These are phyloP conservation scores for Tipula confusa DNA, from an alignment of 2,888 invertebrate genomes.

Conservation along the genomic window DNA sequence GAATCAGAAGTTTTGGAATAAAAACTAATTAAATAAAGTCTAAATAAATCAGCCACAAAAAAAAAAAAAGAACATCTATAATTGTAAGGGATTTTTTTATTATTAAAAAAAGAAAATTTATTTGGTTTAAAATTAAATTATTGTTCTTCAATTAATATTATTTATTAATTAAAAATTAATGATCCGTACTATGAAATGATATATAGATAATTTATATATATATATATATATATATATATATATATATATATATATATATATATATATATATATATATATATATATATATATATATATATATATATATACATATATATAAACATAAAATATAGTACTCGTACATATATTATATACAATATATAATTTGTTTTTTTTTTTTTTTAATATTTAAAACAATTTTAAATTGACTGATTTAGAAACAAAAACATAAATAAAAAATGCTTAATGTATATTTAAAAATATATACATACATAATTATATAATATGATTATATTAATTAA, in stretches of 20 bases:
- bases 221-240: background rate
- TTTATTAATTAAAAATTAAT: background rate
- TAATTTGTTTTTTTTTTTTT: background rate
- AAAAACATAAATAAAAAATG: slow-evolving; percentile 7
- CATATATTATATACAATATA: background rate
- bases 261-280: background rate
- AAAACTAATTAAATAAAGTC: slow-evolving; percentile 31
- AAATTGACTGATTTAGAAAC: slow-evolving; percentile 27
- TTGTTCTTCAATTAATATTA: slow-evolving; percentile 21
- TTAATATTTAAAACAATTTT: slow-evolving; percentile 4
- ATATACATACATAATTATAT: background rate
- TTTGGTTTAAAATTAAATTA: slow-evolving; percentile 12
- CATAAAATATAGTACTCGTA: no score
- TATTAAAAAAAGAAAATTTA: background rate
- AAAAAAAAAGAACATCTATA: background rate
- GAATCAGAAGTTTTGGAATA: slow-evolving; percentile 61
- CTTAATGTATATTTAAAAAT: slow-evolving; percentile 13
- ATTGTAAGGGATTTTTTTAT: background rate
- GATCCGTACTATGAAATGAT: background rate
- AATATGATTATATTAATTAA: background rate
- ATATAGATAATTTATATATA: slow-evolving; percentile 26
- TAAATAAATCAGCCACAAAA: background rate
- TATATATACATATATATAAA: background rate
- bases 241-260: slow-evolving; percentile 15
- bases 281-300: slow-evolving; percentile 12